These are phyloP conservation scores for Coelopa pilipes DNA, from an alignment of 2,888 invertebrate genomes.

Conservation along the genomic window DNA sequence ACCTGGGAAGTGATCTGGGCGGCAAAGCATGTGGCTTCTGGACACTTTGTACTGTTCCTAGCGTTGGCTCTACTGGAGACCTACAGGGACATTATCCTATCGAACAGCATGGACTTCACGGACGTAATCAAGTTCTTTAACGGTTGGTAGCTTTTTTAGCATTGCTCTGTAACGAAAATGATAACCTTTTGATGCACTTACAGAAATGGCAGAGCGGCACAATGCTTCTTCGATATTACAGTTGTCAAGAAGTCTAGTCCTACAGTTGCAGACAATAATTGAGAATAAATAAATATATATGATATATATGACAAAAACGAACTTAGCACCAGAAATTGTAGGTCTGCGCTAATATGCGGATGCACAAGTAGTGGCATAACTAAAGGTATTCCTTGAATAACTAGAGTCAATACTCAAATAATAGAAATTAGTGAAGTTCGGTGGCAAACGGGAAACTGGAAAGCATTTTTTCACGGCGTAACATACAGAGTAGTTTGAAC, in stretches of 20 bases:
- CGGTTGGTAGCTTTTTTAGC: slow-evolving; percentile 71
- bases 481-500: slow-evolving; percentile 18
- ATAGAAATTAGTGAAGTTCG: background rate
- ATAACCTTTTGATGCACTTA: background rate
- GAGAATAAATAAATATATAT: slow-evolving; percentile 80
- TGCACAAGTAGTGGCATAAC: background rate
- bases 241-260: slow-evolving; percentile 86
- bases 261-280: slow-evolving; percentile 90
- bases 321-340: background rate
- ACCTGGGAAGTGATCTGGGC: slow-evolving; percentile 98
- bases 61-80: slow-evolving; percentile 91
- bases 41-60: slow-evolving; percentile 92
- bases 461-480: background rate
- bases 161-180: slow-evolving; percentile 52
- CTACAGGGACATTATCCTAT: slow-evolving; percentile 92
- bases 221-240: slow-evolving; percentile 85
- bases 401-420: slow-evolving; percentile 10
- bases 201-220: slow-evolving; percentile 97
- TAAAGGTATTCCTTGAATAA: background rate
- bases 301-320: slow-evolving; percentile 17
- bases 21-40: slow-evolving; percentile 85
- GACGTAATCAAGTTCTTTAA: slow-evolving; percentile 99
- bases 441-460: background rate
- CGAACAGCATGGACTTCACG: slow-evolving; percentile 97
- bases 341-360: slow-evolving; percentile 6